Percentiles rank a stretch among this genome's conserved stretches.
Conservation (phyloP, 2,888 invertebrate species). For the Papilio demoleus region DNA sequence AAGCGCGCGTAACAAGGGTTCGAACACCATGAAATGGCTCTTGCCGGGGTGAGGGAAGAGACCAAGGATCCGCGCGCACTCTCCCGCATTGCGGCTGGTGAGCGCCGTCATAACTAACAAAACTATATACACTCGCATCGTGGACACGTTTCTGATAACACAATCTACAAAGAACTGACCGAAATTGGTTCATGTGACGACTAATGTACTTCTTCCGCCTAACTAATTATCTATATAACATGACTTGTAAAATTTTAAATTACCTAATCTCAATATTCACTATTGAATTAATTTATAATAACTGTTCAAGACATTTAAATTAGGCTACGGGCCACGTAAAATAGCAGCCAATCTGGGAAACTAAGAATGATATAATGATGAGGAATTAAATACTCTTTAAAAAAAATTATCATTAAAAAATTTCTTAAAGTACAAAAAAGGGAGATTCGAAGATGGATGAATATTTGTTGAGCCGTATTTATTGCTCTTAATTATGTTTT, state of each 20-base stretch:
- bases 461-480: too few relatives aligned
- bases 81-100: neutral
- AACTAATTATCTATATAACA: neutral
- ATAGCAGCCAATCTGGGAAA: too few relatives aligned
- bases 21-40: conserved; percentile 80
- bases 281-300: too few relatives aligned
- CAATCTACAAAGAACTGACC: neutral
- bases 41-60: conserved; percentile 75
- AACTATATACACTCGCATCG: neutral
- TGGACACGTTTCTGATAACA: neutral
- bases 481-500: too few relatives aligned
- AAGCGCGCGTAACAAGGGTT: conserved; percentile 70
- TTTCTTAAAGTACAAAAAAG: too few relatives aligned
- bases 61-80: conserved; percentile 53
- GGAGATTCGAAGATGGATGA: too few relatives aligned
- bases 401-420: too few relatives aligned
- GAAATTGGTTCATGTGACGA: neutral
- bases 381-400: too few relatives aligned
- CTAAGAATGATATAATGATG: too few relatives aligned
- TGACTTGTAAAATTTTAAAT: neutral
- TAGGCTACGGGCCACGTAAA: too few relatives aligned
- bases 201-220: neutral
- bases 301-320: too few relatives aligned
- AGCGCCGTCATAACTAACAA: neutral
- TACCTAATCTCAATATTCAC: neutral